These are phyloP conservation scores for Marcusenius ussheri DNA, from an alignment of 2,113 vertebrate genomes.

Conservation along the genomic window DNA sequence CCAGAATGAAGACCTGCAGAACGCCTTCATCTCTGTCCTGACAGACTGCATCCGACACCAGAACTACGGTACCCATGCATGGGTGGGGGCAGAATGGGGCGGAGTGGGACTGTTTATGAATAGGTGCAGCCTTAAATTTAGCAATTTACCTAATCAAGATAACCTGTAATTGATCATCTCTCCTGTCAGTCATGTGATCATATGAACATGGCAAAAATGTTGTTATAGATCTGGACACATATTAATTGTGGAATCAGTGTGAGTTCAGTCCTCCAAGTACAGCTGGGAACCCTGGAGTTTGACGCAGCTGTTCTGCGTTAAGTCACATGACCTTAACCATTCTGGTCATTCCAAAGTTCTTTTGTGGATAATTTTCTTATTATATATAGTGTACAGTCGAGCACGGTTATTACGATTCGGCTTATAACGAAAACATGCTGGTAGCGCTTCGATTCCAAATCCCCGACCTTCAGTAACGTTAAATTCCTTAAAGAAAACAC, in stretches of 20 bases:
- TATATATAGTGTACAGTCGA: not conserved
- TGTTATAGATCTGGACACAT: not conserved
- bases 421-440: no score
- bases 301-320: not conserved
- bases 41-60: conserved; percentile 76
- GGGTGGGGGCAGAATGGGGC: not conserved
- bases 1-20: conserved; percentile 50
- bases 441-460: no score
- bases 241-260: not conserved
- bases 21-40: conserved; percentile 61
- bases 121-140: not conserved
- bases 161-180: not conserved
- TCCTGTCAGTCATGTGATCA: not conserved
- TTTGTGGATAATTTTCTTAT: not conserved
- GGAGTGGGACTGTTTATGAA: not conserved
- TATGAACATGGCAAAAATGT: not conserved
- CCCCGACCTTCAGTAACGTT: no score
- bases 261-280: not conserved
- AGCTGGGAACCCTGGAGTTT: not conserved
- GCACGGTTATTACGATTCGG: no score
- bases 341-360: not conserved
- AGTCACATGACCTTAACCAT: not conserved
- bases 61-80: conserved; percentile 66
- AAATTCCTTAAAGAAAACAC: no score
- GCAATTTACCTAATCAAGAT: not conserved